Conservation (phyloP, 2,113 vertebrate species). For the Agapornis roseicollis region DNA sequence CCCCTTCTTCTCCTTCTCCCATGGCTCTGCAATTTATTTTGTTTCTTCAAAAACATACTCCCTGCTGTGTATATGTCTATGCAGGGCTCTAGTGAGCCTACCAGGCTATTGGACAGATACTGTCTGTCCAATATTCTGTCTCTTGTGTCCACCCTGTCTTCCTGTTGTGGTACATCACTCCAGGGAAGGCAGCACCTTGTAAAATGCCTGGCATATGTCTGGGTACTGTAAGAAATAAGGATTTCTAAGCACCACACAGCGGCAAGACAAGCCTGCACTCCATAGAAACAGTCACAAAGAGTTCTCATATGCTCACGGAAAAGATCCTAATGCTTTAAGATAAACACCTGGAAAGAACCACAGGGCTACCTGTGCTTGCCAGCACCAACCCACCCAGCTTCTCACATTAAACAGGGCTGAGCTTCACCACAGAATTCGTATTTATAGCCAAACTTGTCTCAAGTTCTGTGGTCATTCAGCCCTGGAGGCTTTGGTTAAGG, state of each 20-base stretch:
- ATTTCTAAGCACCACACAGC: background rate
- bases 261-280: background rate
- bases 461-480: background rate
- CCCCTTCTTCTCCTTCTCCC: background rate
- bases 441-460: background rate
- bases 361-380: rapidly evolving
- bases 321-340: background rate
- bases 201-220: background rate
- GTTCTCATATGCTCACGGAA: background rate
- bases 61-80: background rate
- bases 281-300: background rate
- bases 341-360: background rate
- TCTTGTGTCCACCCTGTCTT: background rate
- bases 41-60: background rate
- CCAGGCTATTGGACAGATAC: background rate
- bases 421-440: background rate
- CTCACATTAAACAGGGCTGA: background rate
- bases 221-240: background rate
- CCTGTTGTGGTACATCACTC: rapidly evolving
- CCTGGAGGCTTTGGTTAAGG: background rate
- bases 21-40: background rate
- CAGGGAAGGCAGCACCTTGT: background rate
- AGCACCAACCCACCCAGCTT: background rate
- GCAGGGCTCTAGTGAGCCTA: background rate
- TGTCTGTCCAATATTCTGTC: background rate